Evolutionary conservation across 2,113 vertebrate genomes (phyloP), one percentile per base, ranked within the genome.

Genomic region (Bufo gargarizans): DNA sequence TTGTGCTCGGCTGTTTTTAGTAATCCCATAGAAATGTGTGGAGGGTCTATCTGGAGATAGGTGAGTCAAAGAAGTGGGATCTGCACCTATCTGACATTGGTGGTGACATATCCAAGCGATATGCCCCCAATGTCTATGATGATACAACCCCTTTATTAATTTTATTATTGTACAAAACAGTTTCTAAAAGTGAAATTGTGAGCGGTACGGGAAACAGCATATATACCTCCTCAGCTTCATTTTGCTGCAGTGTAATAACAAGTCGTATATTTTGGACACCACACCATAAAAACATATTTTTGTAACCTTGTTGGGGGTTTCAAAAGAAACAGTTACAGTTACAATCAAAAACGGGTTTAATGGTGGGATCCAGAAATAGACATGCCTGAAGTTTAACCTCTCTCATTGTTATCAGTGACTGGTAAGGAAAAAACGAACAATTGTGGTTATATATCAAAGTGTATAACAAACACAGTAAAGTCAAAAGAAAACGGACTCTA

Each of bases 401-500:
- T 58, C 22, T 9, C 50, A 85, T 85, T 58, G 69, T 74, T 56
- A 77, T 71, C 65, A 50, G 69, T 86, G 33, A 85, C n/a, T 59
- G 50, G 82, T n/a, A 17, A 13, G 45, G 4, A 17, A 16, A 22
- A 71, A 45, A 16, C 17, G 49, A 86, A 77, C 71, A 77, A 77
- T 86, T 77, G 72, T 61, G 43, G 72, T 58, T 47, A 59, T 86
- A 49, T 77, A 77, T 86, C 72, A 63, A 77, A 86, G 84, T 69
- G 2, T 13, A 12, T 59, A 55, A 76, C 71, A 85, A 85, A 74
- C 50, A 86, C 84, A 61, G 55, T 9, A 86, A 77, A n/a, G 55
- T 77, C 55, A 86, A 86, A 86, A 86, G 56, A 22, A 61, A 61
- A 77, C 20, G 65, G 63, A 53, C 82, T 9, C 19, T 45, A 69